Percentiles rank a stretch among this genome's conserved stretches.
Conservation (phyloP, 1,140 invertebrate genomes). For the Pseudomyrmex dendroicus region DNA sequence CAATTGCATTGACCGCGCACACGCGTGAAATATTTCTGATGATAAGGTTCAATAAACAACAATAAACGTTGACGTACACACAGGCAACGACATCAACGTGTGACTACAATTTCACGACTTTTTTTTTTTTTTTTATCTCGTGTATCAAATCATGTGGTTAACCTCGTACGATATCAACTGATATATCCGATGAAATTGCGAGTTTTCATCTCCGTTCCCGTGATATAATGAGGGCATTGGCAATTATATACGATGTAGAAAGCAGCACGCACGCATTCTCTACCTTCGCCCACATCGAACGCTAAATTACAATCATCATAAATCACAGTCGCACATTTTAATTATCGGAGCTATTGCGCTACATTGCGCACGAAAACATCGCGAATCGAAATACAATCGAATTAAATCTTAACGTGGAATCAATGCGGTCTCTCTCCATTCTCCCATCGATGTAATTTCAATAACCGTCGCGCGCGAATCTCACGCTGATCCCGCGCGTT, state of each 20-base stretch:
- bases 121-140: conserved; percentile 7
- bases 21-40: conserved; percentile 3
- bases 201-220: conserved; percentile 1
- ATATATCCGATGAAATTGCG: not conserved
- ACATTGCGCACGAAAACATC: conserved; percentile 10
- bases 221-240: conserved; percentile 36
- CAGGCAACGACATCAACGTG: no score
- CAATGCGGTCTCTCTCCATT: conserved; percentile 21
- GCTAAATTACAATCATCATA: conserved; percentile 54
- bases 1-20: not conserved
- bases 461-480: conserved; percentile 9
- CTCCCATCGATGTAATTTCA: conserved; percentile 45
- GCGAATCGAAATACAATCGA: conserved; percentile 12
- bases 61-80: not conserved
- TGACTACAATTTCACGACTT: no score
- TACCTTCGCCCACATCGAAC: conserved; percentile 4
- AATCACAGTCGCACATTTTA: conserved; percentile 49
- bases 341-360: conserved; percentile 61
- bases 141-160: conserved; percentile 3
- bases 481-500: not conserved
- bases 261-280: not conserved
- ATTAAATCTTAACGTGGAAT: conserved; percentile 49
- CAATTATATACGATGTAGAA: conserved; percentile 23
- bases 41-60: conserved; percentile 1
- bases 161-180: not conserved